A percentile compares a stretch with the other conserved stretches of the same genome.
Evolutionary conservation across 2,113 vertebrate species (phyloP).

Genomic region (Paedocypris sp.): DNA sequence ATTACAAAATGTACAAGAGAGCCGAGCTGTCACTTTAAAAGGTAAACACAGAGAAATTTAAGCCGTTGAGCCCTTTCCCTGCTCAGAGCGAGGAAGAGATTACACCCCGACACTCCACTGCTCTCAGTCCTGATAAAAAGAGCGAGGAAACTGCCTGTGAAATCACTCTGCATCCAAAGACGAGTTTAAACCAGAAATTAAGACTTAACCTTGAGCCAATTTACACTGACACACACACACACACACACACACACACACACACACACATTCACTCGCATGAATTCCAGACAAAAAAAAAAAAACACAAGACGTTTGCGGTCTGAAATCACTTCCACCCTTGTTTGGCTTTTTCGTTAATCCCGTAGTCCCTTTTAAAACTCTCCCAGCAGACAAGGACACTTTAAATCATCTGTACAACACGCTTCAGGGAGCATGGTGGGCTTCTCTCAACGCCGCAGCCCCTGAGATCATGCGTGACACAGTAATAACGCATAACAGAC

Average conservation of each 20-base stretch:
- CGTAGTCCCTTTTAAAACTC: constrained; percentile 15
- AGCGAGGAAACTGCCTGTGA: constrained; percentile 11
- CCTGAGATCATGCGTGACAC: constrained; percentile 7
- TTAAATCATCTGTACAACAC: constrained; percentile 21
- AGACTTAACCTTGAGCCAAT: constrained; percentile 1
- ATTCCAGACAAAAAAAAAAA: not conserved
- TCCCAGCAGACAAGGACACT: constrained; percentile 32
- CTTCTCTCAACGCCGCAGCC: not conserved
- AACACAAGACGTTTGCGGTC: not conserved
- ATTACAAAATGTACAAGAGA: constrained; percentile 26
- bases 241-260: constrained; percentile 24
- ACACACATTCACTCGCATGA: not conserved
- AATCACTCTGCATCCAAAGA: not conserved
- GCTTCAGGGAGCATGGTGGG: constrained; percentile 20
- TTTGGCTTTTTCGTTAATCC: not conserved
- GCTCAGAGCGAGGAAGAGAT: constrained; percentile 11
- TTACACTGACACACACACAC: constrained; percentile 28
- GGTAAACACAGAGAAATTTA: constrained; percentile 31
- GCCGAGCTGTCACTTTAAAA: constrained; percentile 26
- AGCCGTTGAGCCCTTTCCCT: constrained; percentile 23
- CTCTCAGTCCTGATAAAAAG: not conserved
- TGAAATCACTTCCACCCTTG: not conserved
- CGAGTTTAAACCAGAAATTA: not conserved
- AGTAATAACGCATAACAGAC: not conserved
- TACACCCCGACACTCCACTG: not conserved